A percentile compares a stretch with the other conserved stretches of the same genome.
Evolutionary conservation across 2,797 vertebrate genomes (phyloP).

Genomic region (Amblyopsis hoosieri): DNA sequence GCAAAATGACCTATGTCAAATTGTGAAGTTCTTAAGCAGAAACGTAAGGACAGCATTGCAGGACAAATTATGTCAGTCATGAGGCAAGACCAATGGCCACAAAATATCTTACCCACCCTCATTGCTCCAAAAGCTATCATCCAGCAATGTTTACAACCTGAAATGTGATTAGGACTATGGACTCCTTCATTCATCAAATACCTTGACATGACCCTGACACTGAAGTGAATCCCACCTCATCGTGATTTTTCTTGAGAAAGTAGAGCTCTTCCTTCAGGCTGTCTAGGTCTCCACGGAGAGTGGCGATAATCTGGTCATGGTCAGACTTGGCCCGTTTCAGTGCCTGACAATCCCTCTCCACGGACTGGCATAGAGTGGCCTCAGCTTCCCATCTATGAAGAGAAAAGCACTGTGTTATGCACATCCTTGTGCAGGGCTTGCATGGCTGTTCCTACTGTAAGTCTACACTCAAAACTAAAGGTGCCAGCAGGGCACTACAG

Average conservation of each 20-base stretch:
- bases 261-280: slow-evolving; percentile 83
- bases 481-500: no score
- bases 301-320: slow-evolving; percentile 76
- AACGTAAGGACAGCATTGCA: slow-evolving; percentile 3
- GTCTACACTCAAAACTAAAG: no score
- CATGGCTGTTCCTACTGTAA: no score
- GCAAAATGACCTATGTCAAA: neutral
- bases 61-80: neutral
- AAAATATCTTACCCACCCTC: neutral
- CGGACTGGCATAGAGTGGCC: slow-evolving; percentile 77
- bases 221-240: slow-evolving; percentile 69
- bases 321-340: slow-evolving; percentile 80
- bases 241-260: slow-evolving; percentile 82
- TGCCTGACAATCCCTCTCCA: slow-evolving; percentile 81
- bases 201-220: slow-evolving; percentile 9
- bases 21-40: neutral
- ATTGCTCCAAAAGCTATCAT: no score
- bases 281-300: slow-evolving; percentile 78
- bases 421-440: neutral
- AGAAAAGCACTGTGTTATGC: neutral
- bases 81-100: neutral
- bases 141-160: slow-evolving; percentile 19
- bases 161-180: slow-evolving; percentile 24
- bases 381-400: slow-evolving; percentile 78
- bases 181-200: slow-evolving; percentile 13